A percentile compares a stretch with the other conserved stretches of the same genome.
These are phyloP conservation scores for Lasioglossum villosulum DNA, from an alignment of 2,888 invertebrate genomes.

Conservation along the genomic window DNA sequence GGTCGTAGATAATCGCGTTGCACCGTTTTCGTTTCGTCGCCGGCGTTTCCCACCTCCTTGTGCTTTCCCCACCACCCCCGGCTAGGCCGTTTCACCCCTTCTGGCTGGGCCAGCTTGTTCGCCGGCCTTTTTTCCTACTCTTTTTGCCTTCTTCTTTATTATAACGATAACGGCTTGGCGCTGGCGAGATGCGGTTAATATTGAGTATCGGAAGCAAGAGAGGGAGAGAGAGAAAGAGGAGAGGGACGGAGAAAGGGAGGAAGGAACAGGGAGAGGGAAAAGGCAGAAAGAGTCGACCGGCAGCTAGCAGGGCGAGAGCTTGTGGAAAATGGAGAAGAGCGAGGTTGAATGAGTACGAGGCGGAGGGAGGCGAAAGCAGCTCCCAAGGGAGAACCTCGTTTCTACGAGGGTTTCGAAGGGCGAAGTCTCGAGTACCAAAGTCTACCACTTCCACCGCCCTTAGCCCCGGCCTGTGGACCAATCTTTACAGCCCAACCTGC, in stretches of 20 bases:
- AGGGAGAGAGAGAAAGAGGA: not conserved
- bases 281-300: slow-evolving; percentile 50
- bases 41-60: not conserved
- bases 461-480: slow-evolving; percentile 64
- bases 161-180: slow-evolving; percentile 73
- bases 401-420: slow-evolving; percentile 71
- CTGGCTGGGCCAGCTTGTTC: not conserved
- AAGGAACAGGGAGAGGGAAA: not conserved
- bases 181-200: slow-evolving; percentile 74
- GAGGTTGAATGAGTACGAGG: slow-evolving; percentile 53
- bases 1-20: slow-evolving; percentile 66
- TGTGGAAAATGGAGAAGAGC: slow-evolving; percentile 60
- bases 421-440: slow-evolving; percentile 77
- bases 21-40: slow-evolving; percentile 58
- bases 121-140: slow-evolving; percentile 19
- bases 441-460: slow-evolving; percentile 64
- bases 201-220: slow-evolving; percentile 63
- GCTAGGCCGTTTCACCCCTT: slow-evolving; percentile 7
- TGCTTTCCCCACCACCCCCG: not conserved
- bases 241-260: not conserved
- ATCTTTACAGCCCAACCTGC: slow-evolving; percentile 69
- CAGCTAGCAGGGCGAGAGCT: slow-evolving; percentile 34
- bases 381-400: slow-evolving; percentile 70
- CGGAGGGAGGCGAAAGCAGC: slow-evolving; percentile 35
- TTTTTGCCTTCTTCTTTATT: slow-evolving; percentile 69